A percentile compares a stretch with the other conserved stretches of the same genome.
These are phyloP conservation scores for Patiria pectinifera DNA, from an alignment of 53 echinoderm and acorn worm genomes.

Conservation along the genomic window DNA sequence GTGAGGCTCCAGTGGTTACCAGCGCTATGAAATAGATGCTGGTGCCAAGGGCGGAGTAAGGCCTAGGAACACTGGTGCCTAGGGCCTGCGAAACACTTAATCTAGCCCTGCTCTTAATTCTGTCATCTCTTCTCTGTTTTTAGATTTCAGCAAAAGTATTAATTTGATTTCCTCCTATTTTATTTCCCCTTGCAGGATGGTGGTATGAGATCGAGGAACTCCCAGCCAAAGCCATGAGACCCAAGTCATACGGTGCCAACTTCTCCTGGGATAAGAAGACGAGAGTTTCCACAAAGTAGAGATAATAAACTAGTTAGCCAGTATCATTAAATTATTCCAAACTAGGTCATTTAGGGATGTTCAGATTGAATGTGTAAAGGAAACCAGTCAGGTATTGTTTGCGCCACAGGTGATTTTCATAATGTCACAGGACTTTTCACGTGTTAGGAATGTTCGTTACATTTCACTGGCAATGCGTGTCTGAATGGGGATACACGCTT, in stretches of 20 bases:
- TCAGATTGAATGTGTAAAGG: neutral
- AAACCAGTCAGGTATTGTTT: neutral
- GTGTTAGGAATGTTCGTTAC: too few species aligned
- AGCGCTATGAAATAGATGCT: too few species aligned
- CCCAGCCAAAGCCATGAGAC: slow-evolving; percentile 58
- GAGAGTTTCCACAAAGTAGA: slow-evolving; percentile 86
- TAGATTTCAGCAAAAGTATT: neutral
- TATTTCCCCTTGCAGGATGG: slow-evolving; percentile 79
- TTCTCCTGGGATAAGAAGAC: slow-evolving; percentile 98
- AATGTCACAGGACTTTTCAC: too few species aligned
- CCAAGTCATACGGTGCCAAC: slow-evolving; percentile 95
- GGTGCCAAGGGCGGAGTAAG: too few species aligned
- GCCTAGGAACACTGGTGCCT: too few species aligned
- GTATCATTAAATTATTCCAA: slow-evolving; percentile 27
- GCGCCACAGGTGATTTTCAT: too few species aligned
- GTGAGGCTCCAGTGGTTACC: too few species aligned
- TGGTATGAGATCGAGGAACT: slow-evolving; percentile 88
- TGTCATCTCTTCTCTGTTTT: neutral
- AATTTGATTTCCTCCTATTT: neutral
- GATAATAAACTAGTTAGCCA: neutral
- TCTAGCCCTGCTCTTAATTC: too few species aligned
- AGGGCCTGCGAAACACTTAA: too few species aligned
- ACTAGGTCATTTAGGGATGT: neutral
- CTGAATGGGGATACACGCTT: too few species aligned
- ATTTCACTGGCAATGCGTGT: too few species aligned